phyloP scores from a whole-genome alignment of 1,140 invertebrate species.

The Ips nitidus region DNA sequence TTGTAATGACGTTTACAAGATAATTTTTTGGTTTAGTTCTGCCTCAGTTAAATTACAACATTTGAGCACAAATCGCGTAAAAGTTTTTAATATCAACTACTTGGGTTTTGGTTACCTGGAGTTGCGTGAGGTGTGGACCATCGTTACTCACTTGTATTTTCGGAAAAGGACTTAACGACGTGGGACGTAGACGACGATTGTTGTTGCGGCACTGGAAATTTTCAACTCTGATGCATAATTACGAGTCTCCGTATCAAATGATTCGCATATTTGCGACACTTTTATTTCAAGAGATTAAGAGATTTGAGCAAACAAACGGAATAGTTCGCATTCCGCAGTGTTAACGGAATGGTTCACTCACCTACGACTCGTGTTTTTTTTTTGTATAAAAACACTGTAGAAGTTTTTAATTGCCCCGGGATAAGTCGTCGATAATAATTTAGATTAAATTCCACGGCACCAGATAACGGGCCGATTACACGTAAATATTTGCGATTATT shows the following conservation, averaged over 20 bases:
- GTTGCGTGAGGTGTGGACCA: no score
- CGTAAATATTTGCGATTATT: constrained; percentile 6
- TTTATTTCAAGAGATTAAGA: constrained; percentile 15
- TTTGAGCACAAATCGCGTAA: no score
- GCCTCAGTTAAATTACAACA: no score
- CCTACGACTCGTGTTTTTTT: neutral
- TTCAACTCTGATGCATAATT: neutral
- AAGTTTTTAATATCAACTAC: no score
- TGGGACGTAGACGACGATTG: neutral
- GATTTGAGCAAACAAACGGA: constrained; percentile 14
- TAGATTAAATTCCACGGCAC: constrained; percentile 13
- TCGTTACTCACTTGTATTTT: no score
- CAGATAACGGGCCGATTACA: constrained; percentile 11
- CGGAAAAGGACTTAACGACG: no score
- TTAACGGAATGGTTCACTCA: neutral
- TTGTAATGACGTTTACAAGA: no score
- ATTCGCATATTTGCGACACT: constrained; percentile 1
- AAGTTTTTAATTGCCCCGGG: constrained; percentile 9
- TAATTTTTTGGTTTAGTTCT: no score
- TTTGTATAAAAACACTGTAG: constrained; percentile 16
- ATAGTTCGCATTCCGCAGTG: constrained; percentile 8
- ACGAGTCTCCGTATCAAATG: neutral
- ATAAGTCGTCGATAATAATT: constrained; percentile 12
- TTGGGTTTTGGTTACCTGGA: no score
- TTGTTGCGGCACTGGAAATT: neutral